Conservation (phyloP, 2,797 vertebrate genomes). For the Muraenolepis orangiensis region DNA sequence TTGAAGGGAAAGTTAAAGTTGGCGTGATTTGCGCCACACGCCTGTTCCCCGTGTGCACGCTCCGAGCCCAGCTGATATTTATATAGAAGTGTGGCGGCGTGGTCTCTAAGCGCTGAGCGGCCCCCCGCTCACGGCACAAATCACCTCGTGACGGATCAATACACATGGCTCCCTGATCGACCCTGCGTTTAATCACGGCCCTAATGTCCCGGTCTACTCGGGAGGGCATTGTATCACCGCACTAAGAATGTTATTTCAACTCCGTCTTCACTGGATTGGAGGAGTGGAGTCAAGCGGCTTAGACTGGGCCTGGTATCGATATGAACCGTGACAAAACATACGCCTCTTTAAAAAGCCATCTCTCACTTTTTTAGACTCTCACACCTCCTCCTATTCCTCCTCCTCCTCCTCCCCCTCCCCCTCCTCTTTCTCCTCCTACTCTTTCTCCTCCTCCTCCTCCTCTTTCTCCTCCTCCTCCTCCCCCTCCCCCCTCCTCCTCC, state of each 20-base stretch:
- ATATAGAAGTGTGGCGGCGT: neutral
- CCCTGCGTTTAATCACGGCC: neutral
- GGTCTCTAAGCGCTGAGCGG: neutral
- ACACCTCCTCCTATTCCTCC: neutral
- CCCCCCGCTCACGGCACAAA: neutral
- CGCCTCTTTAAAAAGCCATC: constrained; percentile 1
- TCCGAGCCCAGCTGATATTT: neutral
- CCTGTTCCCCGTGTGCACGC: neutral
- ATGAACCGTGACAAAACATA: neutral
- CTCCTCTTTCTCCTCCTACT: too few relatives aligned
- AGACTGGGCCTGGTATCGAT: neutral
- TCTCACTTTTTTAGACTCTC: neutral
- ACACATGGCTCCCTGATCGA: neutral
- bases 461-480: constrained; percentile 17
- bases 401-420: constrained; percentile 25
- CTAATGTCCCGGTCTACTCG: neutral
- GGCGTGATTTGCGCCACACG: neutral
- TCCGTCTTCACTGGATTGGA: neutral
- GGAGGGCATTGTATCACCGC: neutral
- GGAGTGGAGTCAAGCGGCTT: neutral
- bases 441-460: constrained; percentile 9
- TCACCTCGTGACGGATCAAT: neutral
- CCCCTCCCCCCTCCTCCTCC: too few relatives aligned
- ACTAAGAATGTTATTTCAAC: neutral
- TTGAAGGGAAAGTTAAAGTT: neutral